Evolutionary conservation across 2,888 invertebrate genomes (phyloP).

Genomic region (Penaeus monodon): DNA sequence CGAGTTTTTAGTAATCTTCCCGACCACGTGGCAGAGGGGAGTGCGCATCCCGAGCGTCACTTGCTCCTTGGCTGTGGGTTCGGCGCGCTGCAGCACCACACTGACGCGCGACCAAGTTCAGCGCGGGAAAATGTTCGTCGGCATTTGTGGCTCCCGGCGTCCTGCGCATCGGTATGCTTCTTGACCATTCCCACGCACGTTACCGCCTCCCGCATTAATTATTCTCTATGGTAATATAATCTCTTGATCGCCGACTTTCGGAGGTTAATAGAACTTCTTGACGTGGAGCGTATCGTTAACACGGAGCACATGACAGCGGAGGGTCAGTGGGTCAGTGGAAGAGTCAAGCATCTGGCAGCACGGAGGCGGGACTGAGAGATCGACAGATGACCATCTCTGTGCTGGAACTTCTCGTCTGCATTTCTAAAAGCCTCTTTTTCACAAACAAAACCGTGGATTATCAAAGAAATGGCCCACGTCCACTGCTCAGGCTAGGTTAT

Average conservation of each 20-base stretch:
- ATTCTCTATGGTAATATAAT: conserved; percentile 23
- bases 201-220: conserved; percentile 26
- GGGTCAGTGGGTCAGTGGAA: conserved; percentile 15
- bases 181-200: conserved; percentile 35
- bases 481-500: no score
- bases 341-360: conserved; percentile 21
- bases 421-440: not conserved
- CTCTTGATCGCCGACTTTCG: not conserved
- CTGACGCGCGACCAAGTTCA: conserved; percentile 47
- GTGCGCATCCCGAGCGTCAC: conserved; percentile 52
- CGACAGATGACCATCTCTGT: conserved; percentile 22
- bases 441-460: no score
- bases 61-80: conserved; percentile 50
- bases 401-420: not conserved
- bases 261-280: no score
- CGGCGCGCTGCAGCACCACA: conserved; percentile 54
- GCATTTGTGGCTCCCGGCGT: conserved; percentile 36
- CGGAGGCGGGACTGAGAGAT: not conserved
- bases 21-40: conserved; percentile 45
- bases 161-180: conserved; percentile 24
- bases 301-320: not conserved
- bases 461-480: no score
- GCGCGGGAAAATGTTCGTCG: conserved; percentile 54
- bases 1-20: not conserved
- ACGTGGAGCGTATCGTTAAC: no score